Percentiles rank a stretch among this genome's conserved stretches.
phyloP scores from a whole-genome alignment of 2,797 vertebrate genomes.

The Anisognathus igniventris region DNA sequence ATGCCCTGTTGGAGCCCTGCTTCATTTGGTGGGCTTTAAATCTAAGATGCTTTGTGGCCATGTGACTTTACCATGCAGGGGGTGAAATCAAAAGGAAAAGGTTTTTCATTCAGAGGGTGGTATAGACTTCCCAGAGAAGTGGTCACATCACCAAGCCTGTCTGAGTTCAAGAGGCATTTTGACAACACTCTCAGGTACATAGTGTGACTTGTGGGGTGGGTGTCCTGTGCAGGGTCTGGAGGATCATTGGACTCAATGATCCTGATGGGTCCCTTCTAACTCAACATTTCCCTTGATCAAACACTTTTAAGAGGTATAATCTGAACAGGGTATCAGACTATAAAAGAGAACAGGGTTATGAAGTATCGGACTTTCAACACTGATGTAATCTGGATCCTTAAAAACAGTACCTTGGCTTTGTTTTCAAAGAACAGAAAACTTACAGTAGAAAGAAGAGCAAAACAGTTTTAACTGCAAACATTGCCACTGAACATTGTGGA shows the following conservation, averaged over 20 bases:
- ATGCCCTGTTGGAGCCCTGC: not conserved
- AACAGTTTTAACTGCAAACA: not conserved
- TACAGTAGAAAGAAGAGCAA: not conserved
- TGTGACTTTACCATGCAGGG: not conserved
- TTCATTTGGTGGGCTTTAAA: not conserved
- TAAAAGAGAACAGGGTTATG: not conserved
- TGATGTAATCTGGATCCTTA: not conserved
- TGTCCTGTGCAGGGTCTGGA: not conserved
- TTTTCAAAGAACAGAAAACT: not conserved
- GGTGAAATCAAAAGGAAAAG: not conserved
- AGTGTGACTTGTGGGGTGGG: not conserved
- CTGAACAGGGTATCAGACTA: not conserved
- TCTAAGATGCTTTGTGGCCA: not conserved
- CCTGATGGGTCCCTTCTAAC: not conserved
- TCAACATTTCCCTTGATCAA: not conserved
- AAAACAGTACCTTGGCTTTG: not conserved
- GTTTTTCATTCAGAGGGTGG: not conserved
- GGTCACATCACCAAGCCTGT: not conserved
- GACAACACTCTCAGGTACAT: not conserved
- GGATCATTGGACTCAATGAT: not conserved
- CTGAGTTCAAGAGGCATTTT: not conserved
- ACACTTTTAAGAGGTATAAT: not conserved
- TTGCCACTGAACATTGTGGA: accelerated
- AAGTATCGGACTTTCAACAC: not conserved
- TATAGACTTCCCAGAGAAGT: not conserved